phyloP scores from a whole-genome alignment of 2,113 vertebrate species.

The Halcyon senegalensis region DNA sequence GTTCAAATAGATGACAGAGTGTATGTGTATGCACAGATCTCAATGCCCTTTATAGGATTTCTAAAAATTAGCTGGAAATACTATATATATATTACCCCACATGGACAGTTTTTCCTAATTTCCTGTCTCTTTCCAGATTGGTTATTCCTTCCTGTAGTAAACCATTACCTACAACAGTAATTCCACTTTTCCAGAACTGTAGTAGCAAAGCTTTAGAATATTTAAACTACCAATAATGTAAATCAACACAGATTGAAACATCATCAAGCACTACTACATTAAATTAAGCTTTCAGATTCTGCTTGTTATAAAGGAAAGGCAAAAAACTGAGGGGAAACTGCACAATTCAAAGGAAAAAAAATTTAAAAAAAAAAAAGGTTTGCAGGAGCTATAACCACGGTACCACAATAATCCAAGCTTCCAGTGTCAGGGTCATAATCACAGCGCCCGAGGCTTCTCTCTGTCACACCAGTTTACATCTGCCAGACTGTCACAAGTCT shows the following conservation, averaged over 20 bases:
- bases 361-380: not conserved
- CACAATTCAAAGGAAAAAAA: not conserved
- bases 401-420: not conserved
- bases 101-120: not conserved
- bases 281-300: not conserved
- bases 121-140: not conserved
- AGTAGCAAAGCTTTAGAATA: not conserved
- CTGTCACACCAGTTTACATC: slow-evolving; percentile 30
- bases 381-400: not conserved
- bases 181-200: not conserved
- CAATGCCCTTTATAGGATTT: not conserved
- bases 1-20: not conserved
- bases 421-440: not conserved
- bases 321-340: not conserved
- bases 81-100: not conserved
- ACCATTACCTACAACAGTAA: not conserved
- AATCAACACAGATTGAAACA: not conserved
- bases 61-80: not conserved
- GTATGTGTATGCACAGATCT: not conserved
- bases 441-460: slow-evolving; percentile 16
- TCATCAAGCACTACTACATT: not conserved
- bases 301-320: not conserved
- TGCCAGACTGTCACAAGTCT: slow-evolving; percentile 18
- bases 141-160: not conserved
- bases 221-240: not conserved